Evolutionary conservation across 2,888 invertebrate species (phyloP).

Genomic region (Athetis lepigone): DNA sequence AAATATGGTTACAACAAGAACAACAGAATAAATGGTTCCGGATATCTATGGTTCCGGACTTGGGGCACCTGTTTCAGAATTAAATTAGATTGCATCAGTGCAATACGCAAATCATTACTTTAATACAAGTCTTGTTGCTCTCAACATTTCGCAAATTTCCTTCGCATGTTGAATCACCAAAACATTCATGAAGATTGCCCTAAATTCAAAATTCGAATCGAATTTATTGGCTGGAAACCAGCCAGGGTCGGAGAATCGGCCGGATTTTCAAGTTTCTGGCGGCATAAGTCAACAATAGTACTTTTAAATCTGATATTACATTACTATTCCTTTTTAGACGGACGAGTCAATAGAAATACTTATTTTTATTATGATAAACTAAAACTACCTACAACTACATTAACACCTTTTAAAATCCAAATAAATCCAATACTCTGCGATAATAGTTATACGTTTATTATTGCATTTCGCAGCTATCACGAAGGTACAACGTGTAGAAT

Average conservation of each 20-base stretch:
- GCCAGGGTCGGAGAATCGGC: slow-evolving; percentile 65
- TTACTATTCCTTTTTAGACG: no score
- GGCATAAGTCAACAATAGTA: slow-evolving; percentile 64
- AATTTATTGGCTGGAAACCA: slow-evolving; percentile 64
- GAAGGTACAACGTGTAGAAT: slow-evolving; percentile 78
- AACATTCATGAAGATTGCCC: slow-evolving; percentile 59
- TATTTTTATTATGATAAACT: slow-evolving; percentile 18
- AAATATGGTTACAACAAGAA: no score
- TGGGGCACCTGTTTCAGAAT: not conserved
- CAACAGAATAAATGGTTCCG: not conserved
- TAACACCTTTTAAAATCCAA: slow-evolving; percentile 32
- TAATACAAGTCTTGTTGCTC: slow-evolving; percentile 26
- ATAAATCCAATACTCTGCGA: no score
- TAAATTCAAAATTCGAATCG: slow-evolving; percentile 66
- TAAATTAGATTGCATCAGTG: slow-evolving; percentile 22
- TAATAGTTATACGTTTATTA: slow-evolving; percentile 34
- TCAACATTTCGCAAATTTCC: slow-evolving; percentile 31
- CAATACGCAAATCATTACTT: not conserved
- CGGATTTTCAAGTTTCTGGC: slow-evolving; percentile 58
- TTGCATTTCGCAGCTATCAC: slow-evolving; percentile 66
- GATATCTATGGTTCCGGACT: no score
- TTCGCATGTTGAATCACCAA: slow-evolving; percentile 40
- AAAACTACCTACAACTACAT: slow-evolving; percentile 54
- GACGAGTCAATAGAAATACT: no score
- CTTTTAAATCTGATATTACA: no score